A percentile compares a stretch with the other conserved stretches of the same genome.
Evolutionary conservation across 2,113 vertebrate species (phyloP).

Genomic region (Rhinolophus sinicus): DNA sequence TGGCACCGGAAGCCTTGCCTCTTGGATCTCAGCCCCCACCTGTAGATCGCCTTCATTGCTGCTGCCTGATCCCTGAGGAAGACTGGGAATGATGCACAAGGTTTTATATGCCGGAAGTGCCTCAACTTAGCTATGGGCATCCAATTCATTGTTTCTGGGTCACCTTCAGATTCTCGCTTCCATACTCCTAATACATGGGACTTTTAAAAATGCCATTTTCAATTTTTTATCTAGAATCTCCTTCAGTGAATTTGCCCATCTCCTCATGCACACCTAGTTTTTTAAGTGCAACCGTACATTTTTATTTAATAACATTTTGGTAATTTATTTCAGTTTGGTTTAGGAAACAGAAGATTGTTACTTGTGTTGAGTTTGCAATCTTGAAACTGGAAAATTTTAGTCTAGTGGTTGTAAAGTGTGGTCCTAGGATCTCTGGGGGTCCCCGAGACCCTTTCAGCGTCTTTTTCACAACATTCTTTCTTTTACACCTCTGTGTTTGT

Average conservation of each 20-base stretch:
- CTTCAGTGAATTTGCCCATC: not conserved
- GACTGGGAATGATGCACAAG: not conserved
- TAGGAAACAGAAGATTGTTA: not conserved
- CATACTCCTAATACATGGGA: not conserved
- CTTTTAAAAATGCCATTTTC: not conserved
- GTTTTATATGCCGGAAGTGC: not conserved
- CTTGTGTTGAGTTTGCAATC: not conserved
- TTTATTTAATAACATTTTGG: not conserved
- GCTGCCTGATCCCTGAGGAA: not conserved
- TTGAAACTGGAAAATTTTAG: not conserved
- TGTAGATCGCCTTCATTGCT: not conserved
- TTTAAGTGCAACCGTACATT: not conserved
- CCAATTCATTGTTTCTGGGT: not conserved
- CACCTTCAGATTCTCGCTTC: not conserved
- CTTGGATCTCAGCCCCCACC: not conserved
- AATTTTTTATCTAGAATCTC: not conserved
- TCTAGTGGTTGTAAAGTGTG: not conserved
- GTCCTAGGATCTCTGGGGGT: not conserved
- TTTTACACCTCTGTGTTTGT: not conserved
- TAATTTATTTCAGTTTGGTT: not conserved
- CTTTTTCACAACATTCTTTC: not conserved
- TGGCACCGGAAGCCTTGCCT: too few relatives aligned
- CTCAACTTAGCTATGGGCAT: not conserved
- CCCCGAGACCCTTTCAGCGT: not conserved
- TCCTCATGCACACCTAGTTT: not conserved